These are phyloP conservation scores for honey bee (Apis mellifera) DNA, from an alignment of 1,140 invertebrate genomes.

Conservation along the genomic window Amel_HAv3.1 CM009935.2:13006001-13006500, in stretches of 20 bases:
- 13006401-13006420: conserved; percentile 15
- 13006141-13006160: conserved; percentile 2
- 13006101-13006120: not conserved
- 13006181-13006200: conserved; percentile 34
- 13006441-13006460: not conserved
- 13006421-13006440: not conserved
- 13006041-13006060: too few species aligned
- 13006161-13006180: not conserved
- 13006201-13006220: conserved; percentile 40
- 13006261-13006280: not conserved
- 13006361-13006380: not conserved
- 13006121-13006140: not conserved
- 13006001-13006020: too few species aligned
- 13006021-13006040: too few species aligned
- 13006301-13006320: not conserved
- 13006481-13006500: not conserved
- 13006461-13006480: not conserved
- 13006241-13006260: conserved; percentile 41
- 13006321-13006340: conserved; percentile 24
- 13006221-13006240: conserved; percentile 34
- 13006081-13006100: too few species aligned
- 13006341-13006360: not conserved
- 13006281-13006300: conserved; percentile 4
- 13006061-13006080: too few species aligned
- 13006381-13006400: conserved; percentile 2